Percentiles rank a stretch among this genome's conserved stretches.
Evolutionary conservation across 2,113 vertebrate genomes (phyloP).

Genomic region (Haemorhous mexicanus): DNA sequence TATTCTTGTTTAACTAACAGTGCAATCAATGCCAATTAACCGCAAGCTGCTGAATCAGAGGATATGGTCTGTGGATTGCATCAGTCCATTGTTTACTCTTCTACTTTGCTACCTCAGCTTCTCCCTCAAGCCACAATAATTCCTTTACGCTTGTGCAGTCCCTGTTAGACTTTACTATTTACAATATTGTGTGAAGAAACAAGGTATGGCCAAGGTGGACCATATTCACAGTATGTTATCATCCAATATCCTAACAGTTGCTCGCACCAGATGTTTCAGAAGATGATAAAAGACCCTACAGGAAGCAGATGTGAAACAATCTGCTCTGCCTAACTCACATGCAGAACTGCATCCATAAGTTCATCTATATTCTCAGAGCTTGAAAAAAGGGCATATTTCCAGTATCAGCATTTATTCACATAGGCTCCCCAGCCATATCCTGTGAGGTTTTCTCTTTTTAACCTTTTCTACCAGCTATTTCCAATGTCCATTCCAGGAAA

Average conservation of each 20-base stretch:
- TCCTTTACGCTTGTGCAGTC: background rate
- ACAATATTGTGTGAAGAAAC: background rate
- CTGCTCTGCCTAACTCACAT: background rate
- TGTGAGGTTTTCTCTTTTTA: background rate
- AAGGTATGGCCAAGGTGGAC: background rate
- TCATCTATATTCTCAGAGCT: background rate
- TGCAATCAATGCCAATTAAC: background rate
- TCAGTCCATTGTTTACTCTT: background rate
- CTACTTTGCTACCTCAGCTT: background rate
- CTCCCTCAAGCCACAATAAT: background rate
- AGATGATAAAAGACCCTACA: background rate
- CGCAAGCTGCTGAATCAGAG: background rate
- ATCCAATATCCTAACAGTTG: background rate
- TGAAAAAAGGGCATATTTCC: background rate
- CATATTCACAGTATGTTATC: background rate
- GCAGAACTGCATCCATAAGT: background rate
- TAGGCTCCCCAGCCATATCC: background rate
- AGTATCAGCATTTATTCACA: background rate
- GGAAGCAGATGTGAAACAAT: constrained; percentile 18
- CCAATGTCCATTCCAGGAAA: background rate
- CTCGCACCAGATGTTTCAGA: background rate
- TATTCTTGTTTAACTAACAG: background rate
- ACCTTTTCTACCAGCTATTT: background rate
- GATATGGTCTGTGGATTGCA: background rate
- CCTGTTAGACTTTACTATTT: background rate